Evolutionary conservation across 2,888 invertebrate genomes (phyloP), one percentile per base, ranked within the genome.

Genomic region (Eupithecia pulchellata): DNA sequence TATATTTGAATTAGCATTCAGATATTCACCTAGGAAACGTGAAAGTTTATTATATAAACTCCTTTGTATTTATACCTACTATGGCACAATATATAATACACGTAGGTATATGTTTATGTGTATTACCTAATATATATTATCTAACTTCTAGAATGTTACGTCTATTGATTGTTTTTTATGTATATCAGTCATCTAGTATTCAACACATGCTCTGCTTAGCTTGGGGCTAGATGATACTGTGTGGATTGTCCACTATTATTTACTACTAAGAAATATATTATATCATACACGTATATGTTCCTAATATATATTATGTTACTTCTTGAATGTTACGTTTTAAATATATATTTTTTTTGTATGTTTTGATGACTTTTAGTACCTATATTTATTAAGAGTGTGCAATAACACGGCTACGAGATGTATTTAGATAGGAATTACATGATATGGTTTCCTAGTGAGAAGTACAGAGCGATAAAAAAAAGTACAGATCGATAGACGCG

Each of bases 1-100:
- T 67, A 20, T 62, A 42, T 39, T 42, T 17, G 34, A 32, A 72
- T 65, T 65, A 55, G 32, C 42, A 68, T 72, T 64, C 61, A 68
- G 17, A 36, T 57, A 64, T 68, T 47, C 25, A 64, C 63, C 62
- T 65, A 70, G 68, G 66, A 73, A 57, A 17, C 57, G 66, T 29
- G 73, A 73, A 73, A 73, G 73, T 71, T 63, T 70, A 68, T 73
- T 73, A 73, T 32, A 27, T 71, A 74, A 71, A 32, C 25, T 66
- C 66, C 63, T 73, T 30, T 32, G 32, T 65, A 64, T 74, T 74
- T 20, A n/a, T 72, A 69, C 64, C 55, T 66, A 66, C 62, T 39
- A 20, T 9, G 32, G n/a, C n/a, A n/a, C n/a, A n/a, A n/a, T n/a
- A 32, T 25, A 34, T n/a, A n/a, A 17, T 47, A 52, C 47, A 4